Conservation (phyloP, 2,113 vertebrate species). For the Eleginops maclovinus region DNA sequence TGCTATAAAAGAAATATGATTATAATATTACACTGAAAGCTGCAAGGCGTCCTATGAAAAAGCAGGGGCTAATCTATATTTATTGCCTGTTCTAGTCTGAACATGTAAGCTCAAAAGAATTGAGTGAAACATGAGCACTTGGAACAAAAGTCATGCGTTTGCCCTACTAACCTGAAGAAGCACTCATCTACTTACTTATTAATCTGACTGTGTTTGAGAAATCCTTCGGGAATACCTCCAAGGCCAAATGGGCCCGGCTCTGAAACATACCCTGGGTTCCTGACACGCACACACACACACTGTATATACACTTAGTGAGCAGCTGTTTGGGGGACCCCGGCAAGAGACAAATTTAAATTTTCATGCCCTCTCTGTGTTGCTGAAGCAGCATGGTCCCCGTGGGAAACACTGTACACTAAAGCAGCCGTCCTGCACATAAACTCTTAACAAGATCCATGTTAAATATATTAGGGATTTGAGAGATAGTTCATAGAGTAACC, state of each 20-base stretch:
- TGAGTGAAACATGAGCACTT: neutral
- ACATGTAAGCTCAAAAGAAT: neutral
- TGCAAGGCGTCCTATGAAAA: neutral
- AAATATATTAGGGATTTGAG: conserved; percentile 4
- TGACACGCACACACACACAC: conserved; percentile 35
- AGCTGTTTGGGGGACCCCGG: conserved; percentile 72
- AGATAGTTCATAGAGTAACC: conserved; percentile 15
- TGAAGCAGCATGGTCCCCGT: conserved; percentile 44
- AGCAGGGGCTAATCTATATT: neutral
- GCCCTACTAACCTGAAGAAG: conserved; percentile 68
- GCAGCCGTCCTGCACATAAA: conserved; percentile 6
- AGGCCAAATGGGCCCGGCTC: conserved; percentile 54
- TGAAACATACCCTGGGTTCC: conserved; percentile 68
- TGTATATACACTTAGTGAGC: conserved; percentile 59
- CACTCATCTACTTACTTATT: conserved; percentile 69
- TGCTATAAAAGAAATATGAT: too few species aligned
- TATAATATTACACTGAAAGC: neutral
- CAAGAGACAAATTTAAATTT: conserved; percentile 63
- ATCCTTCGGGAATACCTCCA: conserved; percentile 65
- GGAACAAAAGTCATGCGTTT: conserved; percentile 40
- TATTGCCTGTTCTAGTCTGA: neutral
- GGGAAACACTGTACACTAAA: conserved; percentile 35
- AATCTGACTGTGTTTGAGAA: conserved; percentile 61
- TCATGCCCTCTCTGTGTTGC: conserved; percentile 57
- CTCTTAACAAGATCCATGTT: neutral